These are phyloP conservation scores for Acomys russatus DNA, from an alignment of 2,797 vertebrate genomes.

Conservation along the genomic window DNA sequence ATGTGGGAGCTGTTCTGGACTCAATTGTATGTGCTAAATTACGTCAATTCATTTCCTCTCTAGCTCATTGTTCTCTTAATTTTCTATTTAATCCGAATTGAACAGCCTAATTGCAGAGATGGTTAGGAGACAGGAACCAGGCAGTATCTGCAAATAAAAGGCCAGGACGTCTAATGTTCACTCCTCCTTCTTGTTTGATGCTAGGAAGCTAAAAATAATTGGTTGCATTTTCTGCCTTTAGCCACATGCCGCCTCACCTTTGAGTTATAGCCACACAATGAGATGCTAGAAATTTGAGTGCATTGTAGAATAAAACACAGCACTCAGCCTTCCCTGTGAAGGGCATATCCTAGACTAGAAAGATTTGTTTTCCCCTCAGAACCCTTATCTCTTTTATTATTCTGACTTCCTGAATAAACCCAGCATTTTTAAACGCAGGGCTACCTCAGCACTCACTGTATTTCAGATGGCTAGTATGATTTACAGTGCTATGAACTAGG, in stretches of 20 bases:
- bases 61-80: constrained; percentile 55
- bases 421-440: neutral
- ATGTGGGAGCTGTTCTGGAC: neutral
- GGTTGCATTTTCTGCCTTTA: neutral
- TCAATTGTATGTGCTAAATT: constrained; percentile 64
- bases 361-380: neutral
- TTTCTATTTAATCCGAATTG: constrained; percentile 62
- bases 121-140: neutral
- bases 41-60: neutral
- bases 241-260: neutral
- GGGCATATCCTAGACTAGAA: neutral
- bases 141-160: neutral
- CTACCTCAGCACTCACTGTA: neutral
- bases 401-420: constrained; percentile 4
- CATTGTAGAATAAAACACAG: neutral
- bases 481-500: neutral
- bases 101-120: constrained; percentile 22
- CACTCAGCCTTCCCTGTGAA: neutral
- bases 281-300: neutral
- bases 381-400: neutral
- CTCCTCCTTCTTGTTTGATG: neutral
- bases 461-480: neutral
- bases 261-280: neutral
- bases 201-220: neutral
- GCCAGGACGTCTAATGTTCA: neutral